A percentile compares a stretch with the other conserved stretches of the same genome.
Conservation (phyloP, 2,888 invertebrate species). For the Lochmaea crataegi region DNA sequence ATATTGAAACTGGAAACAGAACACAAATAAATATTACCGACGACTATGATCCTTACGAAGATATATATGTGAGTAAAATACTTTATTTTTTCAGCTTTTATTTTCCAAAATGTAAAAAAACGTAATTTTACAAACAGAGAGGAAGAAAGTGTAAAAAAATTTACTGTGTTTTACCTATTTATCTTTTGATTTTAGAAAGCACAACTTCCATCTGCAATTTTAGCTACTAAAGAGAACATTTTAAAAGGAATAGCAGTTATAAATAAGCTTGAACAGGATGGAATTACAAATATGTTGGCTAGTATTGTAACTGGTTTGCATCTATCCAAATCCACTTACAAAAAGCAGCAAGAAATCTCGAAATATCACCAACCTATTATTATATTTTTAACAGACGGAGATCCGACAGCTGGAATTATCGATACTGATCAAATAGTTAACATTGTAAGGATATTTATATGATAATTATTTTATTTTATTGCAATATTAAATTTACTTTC, state of each 20-base stretch:
- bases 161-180: background rate
- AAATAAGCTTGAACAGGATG: background rate
- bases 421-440: constrained; percentile 6
- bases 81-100: background rate
- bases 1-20: constrained; percentile 56
- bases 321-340: constrained; percentile 3
- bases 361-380: constrained; percentile 66
- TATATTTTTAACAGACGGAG: constrained; percentile 75
- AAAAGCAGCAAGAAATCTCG: background rate
- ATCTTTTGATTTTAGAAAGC: background rate
- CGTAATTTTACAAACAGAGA: too few species aligned
- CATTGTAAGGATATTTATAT: background rate
- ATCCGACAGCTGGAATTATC: constrained; percentile 67
- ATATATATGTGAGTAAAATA: constrained; percentile 19
- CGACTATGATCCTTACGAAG: constrained; percentile 42
- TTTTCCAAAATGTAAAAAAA: background rate
- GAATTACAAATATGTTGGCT: constrained; percentile 51
- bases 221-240: constrained; percentile 1
- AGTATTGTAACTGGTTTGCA: constrained; percentile 57
- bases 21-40: constrained; percentile 56
- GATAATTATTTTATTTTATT: background rate
- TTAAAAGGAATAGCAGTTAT: constrained; percentile 39
- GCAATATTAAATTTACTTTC: too few species aligned
- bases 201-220: background rate
- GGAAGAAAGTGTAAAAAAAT: too few species aligned